Conservation (phyloP, 2,113 vertebrate species). For the Bambusicola thoracicus region DNA sequence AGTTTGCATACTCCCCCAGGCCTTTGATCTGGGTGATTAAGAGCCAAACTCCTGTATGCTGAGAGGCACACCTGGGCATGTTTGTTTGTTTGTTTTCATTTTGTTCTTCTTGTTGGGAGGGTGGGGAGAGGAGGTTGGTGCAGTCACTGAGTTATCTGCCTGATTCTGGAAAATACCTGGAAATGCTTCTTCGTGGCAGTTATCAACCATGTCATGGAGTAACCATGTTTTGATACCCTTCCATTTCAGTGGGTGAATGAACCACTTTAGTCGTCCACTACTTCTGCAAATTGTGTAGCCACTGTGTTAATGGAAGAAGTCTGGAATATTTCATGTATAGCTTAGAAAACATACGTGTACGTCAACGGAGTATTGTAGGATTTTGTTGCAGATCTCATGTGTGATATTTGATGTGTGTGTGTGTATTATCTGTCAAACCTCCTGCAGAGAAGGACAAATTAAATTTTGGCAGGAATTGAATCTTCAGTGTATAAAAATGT, state of each 20-base stretch:
- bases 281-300: not conserved
- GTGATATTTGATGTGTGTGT: not conserved
- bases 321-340: not conserved
- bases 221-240: conserved; percentile 65
- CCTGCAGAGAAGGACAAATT: not conserved
- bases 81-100: accelerated
- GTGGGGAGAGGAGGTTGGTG: not conserved
- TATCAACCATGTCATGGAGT: conserved; percentile 32
- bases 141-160: not conserved
- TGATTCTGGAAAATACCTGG: not conserved
- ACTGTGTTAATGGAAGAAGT: not conserved
- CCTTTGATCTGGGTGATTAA: not conserved
- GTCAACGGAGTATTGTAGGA: conserved; percentile 42
- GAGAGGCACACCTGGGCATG: not conserved
- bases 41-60: not conserved
- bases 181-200: conserved; percentile 37
- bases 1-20: not conserved
- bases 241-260: conserved; percentile 13
- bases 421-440: not conserved
- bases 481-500: not conserved
- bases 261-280: not conserved
- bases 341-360: conserved; percentile 47
- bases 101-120: not conserved
- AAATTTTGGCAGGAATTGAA: conserved; percentile 37
- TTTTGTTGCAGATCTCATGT: conserved; percentile 51